Base-by-base conservation (phyloP, 2,113 vertebrate species). In the Pelobates fuscus region DNA sequence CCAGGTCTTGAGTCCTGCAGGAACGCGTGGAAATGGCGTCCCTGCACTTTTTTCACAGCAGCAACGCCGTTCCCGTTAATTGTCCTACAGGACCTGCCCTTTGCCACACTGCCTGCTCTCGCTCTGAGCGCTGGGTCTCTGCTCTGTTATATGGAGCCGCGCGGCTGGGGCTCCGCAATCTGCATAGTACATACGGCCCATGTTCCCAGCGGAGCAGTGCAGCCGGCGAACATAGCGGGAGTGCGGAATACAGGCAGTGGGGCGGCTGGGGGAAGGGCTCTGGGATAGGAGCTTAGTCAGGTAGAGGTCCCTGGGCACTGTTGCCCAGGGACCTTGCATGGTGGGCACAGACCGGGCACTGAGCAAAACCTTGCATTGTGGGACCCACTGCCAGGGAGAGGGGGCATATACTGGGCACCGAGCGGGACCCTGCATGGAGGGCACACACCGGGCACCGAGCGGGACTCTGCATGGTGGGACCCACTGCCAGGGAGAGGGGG, bases 161-260 rank as follows among this genome's bases (percentile, higher is more conserved):
- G 69, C 74, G 82, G 80, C 60, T 80, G 62, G 57, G 73, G 91
- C 88, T 94, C 94, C 79, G 92, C 90, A 93, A 89, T 85, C 82
- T 92, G 94, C 86, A 95, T 94, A 81, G 55, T 23, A 57, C 79
- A 85, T 86, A 84, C 90, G 85, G 86, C 92, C 93, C 94, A 93
- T 95, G 94, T 96, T 96, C 93, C 94, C 78, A 84, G 83, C 80
- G 88, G 89, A 76, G 76, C 5, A 77, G 82, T 86, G 60, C 88
- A 90, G 91, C 84, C 89, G 83, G 89, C 88, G 93, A 94, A 95
- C 94, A 96, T 95, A 92, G 82, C 80, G 89, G 78, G 27, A 80
- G 86, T 91, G 85, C 78, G 29, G 79, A 87, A 95, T 86, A 81
- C 94, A 90, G 79, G 86, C 93, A 94, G 91, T 87, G 84, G 89